Conservation (phyloP, 2,797 vertebrate genomes). For the Eulemur coronatus region DNA sequence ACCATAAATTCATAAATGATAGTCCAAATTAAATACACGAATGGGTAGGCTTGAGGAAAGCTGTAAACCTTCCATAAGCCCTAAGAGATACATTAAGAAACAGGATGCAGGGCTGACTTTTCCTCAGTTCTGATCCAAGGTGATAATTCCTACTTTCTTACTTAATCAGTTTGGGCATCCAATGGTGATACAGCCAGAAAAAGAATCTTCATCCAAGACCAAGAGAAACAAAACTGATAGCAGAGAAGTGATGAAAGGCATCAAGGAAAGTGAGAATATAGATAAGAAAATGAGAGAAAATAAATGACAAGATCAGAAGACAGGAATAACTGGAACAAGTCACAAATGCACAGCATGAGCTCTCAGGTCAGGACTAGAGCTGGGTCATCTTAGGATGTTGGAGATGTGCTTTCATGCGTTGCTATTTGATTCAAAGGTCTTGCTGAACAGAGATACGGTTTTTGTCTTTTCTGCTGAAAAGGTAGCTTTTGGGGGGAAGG, state of each 20-base stretch:
- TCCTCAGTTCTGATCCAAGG: neutral
- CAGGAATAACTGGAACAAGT: neutral
- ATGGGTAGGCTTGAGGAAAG: neutral
- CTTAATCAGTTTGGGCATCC: neutral
- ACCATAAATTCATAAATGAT: neutral
- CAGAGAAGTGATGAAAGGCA: neutral
- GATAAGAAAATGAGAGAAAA: neutral
- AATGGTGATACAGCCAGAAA: neutral
- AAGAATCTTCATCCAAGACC: neutral
- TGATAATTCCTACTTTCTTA: neutral
- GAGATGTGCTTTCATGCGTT: accelerated
- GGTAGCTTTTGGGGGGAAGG: neutral
- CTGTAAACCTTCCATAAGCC: neutral
- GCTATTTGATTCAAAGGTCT: neutral
- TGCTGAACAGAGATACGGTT: neutral
- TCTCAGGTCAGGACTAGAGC: neutral
- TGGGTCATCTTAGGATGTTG: too few species aligned
- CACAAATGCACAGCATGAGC: neutral
- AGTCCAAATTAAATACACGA: neutral
- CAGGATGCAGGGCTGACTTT: neutral
- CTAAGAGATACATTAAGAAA: neutral
- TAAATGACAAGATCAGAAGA: neutral
- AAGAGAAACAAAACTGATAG: neutral
- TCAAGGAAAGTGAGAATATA: neutral
- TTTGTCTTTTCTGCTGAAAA: constrained; percentile 19